These are phyloP conservation scores for Poecile montanus DNA, from an alignment of 2,797 vertebrate species.

Conservation along the genomic window DNA sequence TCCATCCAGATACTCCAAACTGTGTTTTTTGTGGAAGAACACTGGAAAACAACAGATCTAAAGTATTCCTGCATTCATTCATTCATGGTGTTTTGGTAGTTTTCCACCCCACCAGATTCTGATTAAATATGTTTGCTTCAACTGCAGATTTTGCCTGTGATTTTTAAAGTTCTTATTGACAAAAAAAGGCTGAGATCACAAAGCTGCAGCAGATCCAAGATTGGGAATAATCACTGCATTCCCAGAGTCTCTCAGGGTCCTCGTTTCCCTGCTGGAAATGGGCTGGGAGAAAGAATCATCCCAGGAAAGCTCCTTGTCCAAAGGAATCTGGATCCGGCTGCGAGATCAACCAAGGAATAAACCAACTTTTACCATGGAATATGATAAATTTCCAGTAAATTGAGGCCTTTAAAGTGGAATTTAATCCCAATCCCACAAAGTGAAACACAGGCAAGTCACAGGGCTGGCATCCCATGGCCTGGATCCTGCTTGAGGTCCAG, in stretches of 20 bases:
- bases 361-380: fast-evolving
- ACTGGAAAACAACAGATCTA: background rate
- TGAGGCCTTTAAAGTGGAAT: background rate
- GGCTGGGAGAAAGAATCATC: background rate
- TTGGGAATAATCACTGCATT: background rate
- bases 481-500: background rate
- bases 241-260: background rate
- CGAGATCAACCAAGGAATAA: fast-evolving
- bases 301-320: background rate
- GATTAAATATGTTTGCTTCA: background rate
- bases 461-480: background rate
- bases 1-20: background rate
- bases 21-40: background rate
- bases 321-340: fast-evolving
- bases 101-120: background rate
- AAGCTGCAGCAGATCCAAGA: background rate
- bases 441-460: background rate
- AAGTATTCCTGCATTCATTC: background rate
- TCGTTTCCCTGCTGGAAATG: background rate
- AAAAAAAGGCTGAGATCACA: background rate
- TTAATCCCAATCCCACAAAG: background rate
- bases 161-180: background rate
- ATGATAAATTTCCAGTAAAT: background rate
- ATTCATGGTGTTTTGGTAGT: too few species aligned
- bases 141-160: background rate